Base-by-base conservation (phyloP, 2,113 vertebrate species). In the Tamias sibiricus region DNA sequence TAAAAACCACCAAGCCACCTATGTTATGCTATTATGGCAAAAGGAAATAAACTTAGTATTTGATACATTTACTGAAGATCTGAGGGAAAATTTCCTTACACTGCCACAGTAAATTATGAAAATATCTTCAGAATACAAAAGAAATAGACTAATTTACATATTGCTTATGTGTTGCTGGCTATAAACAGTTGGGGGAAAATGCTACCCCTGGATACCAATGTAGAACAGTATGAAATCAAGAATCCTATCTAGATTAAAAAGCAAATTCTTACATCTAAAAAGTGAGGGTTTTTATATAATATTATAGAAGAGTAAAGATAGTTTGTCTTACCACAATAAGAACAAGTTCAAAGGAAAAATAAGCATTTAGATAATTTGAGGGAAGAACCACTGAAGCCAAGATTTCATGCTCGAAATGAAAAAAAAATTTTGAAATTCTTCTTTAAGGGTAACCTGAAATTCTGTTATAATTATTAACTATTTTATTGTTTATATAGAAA, bases 61-160 rank as follows among this genome's bases (percentile, higher is more conserved):
- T 86, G 52, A 91, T 30, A 93, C 7, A 71, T 59, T 85, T 80
- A 66, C n/a, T 79, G 2, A 90, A 75, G 47, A 54, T 62, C 7
- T 75, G 54, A 87, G 17, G 14, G 17, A 88, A 75, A 71, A 69
- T 22, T 69, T 77, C 13, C 40, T 85, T 54, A 80, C 13, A 40
- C 20, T 47, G 24, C 20, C 1, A 93, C 57, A 19, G 37, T 4
- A 44, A 90, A 52, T 17, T 90, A 37, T 71, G 72, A 8, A 75
- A 88, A 95, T n/a, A 40, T 71, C 17, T 91, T 42, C 16, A 95
- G 37, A 85, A 93, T 74, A 75, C 16, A 91, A 77, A 82, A 89
- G 14, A 92, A 95, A 71, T n/a, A 84, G 12, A 20, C 77, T 90
- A 20, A 92, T 76, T 83, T 54, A 62, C 1, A 72, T 32, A 40